Evolutionary conservation across 2,888 invertebrate species (phyloP).

Genomic region (Cecidostiba fungosa): DNA sequence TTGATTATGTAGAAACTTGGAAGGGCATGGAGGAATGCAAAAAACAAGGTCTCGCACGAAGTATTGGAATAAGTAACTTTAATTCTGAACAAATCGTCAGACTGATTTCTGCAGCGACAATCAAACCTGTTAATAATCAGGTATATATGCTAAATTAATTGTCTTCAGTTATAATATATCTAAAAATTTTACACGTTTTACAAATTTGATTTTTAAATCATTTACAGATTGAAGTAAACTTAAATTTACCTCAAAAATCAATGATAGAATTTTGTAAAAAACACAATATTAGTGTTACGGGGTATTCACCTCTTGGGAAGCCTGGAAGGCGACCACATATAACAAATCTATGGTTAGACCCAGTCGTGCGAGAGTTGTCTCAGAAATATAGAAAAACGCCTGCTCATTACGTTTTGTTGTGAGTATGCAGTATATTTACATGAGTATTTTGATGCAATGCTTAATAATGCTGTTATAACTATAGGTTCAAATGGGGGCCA

Average conservation of each 20-base stretch:
- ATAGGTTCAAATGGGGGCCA: slow-evolving; percentile 78
- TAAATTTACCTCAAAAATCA: slow-evolving; percentile 87
- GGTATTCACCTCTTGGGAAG: slow-evolving; percentile 91
- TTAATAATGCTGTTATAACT: slow-evolving; percentile 12
- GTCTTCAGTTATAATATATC: slow-evolving; percentile 76
- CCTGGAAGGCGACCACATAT: slow-evolving; percentile 82
- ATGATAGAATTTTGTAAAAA: slow-evolving; percentile 86
- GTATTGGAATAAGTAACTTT: slow-evolving; percentile 92
- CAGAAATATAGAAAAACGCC: slow-evolving; percentile 85
- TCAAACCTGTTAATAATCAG: slow-evolving; percentile 86
- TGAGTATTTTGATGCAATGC: background rate
- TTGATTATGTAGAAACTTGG: slow-evolving; percentile 87
- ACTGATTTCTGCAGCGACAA: slow-evolving; percentile 82
- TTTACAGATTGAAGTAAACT: slow-evolving; percentile 89
- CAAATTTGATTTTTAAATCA: slow-evolving; percentile 12
- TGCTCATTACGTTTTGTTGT: slow-evolving; percentile 85
- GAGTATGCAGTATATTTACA: slow-evolving; percentile 65
- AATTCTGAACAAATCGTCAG: slow-evolving; percentile 87
- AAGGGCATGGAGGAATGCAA: slow-evolving; percentile 88
- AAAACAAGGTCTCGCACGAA: slow-evolving; percentile 83
- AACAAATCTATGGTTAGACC: slow-evolving; percentile 65
- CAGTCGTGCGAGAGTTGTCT: slow-evolving; percentile 84
- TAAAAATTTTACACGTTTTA: slow-evolving; percentile 1
- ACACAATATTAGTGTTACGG: slow-evolving; percentile 86
- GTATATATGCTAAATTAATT: slow-evolving; percentile 80